These are phyloP conservation scores for Calidris pugnax DNA, from an alignment of 2,113 vertebrate genomes.

Conservation along the genomic window DNA sequence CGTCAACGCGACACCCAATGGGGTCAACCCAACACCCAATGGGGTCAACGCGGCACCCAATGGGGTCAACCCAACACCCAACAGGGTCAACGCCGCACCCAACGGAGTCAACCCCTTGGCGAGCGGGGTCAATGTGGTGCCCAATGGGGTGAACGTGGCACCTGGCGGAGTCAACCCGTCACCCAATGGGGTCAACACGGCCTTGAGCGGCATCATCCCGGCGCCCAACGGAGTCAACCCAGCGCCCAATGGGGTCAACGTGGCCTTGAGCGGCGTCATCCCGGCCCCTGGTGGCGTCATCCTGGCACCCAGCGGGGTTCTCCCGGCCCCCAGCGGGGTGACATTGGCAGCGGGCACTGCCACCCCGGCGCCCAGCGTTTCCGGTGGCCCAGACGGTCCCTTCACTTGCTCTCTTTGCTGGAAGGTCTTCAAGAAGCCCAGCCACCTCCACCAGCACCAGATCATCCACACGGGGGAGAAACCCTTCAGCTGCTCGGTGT, in stretches of 20 bases:
- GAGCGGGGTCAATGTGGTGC: neutral
- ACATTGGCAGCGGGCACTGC: neutral
- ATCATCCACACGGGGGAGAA: slow-evolving; percentile 92
- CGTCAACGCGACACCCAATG: rapidly evolving
- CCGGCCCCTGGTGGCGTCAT: rapidly evolving
- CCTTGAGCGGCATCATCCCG: neutral
- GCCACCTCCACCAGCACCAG: slow-evolving; percentile 93
- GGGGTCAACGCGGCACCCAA: neutral
- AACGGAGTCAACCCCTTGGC: too few species aligned
- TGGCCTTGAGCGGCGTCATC: neutral
- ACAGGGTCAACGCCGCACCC: too few species aligned
- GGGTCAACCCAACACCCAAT: neutral
- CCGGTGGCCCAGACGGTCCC: slow-evolving; percentile 25
- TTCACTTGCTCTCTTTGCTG: slow-evolving; percentile 87
- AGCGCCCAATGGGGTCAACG: rapidly evolving
- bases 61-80: rapidly evolving
- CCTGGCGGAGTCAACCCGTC: neutral
- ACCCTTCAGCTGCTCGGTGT: slow-evolving; percentile 88
- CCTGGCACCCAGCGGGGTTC: neutral
- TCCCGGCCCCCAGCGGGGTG: neutral
- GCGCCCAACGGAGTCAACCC: too few species aligned
- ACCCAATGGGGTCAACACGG: neutral
- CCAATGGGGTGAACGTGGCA: neutral
- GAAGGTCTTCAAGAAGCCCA: slow-evolving; percentile 93
- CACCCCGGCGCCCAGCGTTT: neutral